A percentile compares a stretch with the other conserved stretches of the same genome.
phyloP scores from a whole-genome alignment of 2,888 invertebrate species.

The Ochropleura plecta region DNA sequence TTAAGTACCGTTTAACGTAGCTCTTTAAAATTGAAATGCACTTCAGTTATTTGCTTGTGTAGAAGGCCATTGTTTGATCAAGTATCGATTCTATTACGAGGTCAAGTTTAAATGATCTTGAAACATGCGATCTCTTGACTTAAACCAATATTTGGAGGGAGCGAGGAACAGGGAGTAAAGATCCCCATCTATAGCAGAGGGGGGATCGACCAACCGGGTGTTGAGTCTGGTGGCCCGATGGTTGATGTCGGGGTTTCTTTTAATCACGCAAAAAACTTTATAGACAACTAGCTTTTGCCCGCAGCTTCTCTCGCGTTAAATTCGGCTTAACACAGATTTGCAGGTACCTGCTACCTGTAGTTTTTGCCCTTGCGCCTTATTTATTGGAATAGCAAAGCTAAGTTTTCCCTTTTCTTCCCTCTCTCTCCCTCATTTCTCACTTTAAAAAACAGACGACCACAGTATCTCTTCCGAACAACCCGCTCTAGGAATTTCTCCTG shows the following conservation, averaged over 20 bases:
- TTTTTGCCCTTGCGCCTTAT: no score
- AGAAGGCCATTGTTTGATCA: constrained; percentile 8
- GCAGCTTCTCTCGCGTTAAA: no score
- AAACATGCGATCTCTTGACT: constrained; percentile 20
- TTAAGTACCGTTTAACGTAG: background rate
- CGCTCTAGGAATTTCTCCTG: no score
- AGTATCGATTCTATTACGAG: constrained; percentile 16
- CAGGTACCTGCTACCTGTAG: no score
- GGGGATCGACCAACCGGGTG: background rate
- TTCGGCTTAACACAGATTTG: no score
- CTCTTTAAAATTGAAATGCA: background rate
- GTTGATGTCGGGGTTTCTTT: background rate
- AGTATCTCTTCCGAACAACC: no score
- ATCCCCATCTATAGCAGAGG: background rate
- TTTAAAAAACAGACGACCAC: no score
- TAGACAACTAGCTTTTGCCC: no score
- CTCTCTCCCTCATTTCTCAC: no score
- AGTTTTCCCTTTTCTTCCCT: no score
- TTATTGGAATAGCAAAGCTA: no score
- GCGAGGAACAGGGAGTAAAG: background rate
- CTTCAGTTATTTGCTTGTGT: constrained; percentile 1
- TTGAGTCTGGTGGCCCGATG: background rate
- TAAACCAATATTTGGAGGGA: background rate
- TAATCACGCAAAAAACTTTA: no score
- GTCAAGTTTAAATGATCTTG: background rate